Evolutionary conservation across 2,113 vertebrate species (phyloP), one percentile per base, ranked within the genome.

Genomic region (Empidonax alnorum): DNA sequence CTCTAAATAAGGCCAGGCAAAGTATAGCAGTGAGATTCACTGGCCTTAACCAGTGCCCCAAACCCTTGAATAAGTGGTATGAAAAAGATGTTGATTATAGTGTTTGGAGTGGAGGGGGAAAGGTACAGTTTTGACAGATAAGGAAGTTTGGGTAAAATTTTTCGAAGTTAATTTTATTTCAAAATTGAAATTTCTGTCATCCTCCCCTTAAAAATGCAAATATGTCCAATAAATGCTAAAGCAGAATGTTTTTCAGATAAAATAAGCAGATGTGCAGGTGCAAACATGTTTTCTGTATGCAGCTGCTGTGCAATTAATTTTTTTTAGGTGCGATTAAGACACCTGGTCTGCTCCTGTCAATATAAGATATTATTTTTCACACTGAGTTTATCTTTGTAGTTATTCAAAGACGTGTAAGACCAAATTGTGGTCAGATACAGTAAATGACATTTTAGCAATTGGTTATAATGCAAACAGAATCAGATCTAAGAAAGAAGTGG

Each of bases 131-230:
- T 67, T 71, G 25, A 53, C 19, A 84, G 37, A 22, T 12, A 50
- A 84, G 18, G 20, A 58, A 65, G 67, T 78, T 86, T 33, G 0
- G 0, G 14, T 81, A 75, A 59, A 93, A 59, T 15, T 75, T 87
- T 46, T 56, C 17, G 77, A 16, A 25, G 46, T 53, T 56, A 55
- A 52, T 73, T 86, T 84, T 78, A 27, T 59, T 76, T 94, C 56
- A 69, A 30, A 90, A 73, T 41, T 76, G 58, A 90, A 92, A 58
- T 79, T 82, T 76, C n/a, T 71, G 49, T 92, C 75, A 96, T 77
- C 42, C 12, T 83, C 17, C 21, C 55, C 41, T 55, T 84, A 59
- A 93, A 87, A 71, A n/a, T 82, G 53, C 58, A 63, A 47, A 55
- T 23, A 68, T 6, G 2, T 59, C 63, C 35, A 93, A 72, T 52